Evolutionary conservation across 2,888 invertebrate genomes (phyloP), one percentile per base, ranked within the genome.

Genomic region (Nomada goodeniana): DNA sequence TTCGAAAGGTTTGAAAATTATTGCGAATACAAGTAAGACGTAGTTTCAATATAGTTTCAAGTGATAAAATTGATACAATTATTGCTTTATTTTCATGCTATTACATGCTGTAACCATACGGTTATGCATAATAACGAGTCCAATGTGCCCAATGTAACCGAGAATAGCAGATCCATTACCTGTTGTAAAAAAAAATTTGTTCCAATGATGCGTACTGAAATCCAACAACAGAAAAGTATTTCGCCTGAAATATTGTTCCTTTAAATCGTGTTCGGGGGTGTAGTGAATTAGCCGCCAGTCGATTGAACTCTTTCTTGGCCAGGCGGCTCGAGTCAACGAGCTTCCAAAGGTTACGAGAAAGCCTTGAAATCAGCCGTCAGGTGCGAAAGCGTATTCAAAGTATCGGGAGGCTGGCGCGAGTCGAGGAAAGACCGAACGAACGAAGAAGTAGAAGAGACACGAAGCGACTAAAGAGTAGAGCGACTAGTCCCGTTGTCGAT

Each of bases 351-450:
- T 47, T 50, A 4, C 61, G 67, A 23, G 67, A 70, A 78, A 80
- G 50, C 71, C 29, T 47, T 36, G 57, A 72, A 50, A 76, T 26
- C 55, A 60, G 67, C 63, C 68, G 50, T 67, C 23, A 55, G 67
- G 71, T 71, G 79, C 61, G 79, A 78, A 65, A 67, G 71, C 72
- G 67, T 79, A 61, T 57, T 79, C 57, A 63, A 80, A 80, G 80
- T 73, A 80, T 73, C 70, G 70, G 81, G 70, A 74, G 73, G 74
- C 72, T 67, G 76, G 42, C 26, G 20, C 26, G 4, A 67, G 71
- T 68, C 59, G 76, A 61, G 44, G 75, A 69, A 65, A 65, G 77
- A 59, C 44, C 42, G 59, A 52, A 77, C 42, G 59, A 52, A 77
- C 36, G 36, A 36, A 60, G 36, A 42, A 23, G 68, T 11, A 55